A percentile compares a stretch with the other conserved stretches of the same genome.
phyloP scores from a whole-genome alignment of 1,140 invertebrate genomes.

The Macrosteles quadrilineatus region DNA sequence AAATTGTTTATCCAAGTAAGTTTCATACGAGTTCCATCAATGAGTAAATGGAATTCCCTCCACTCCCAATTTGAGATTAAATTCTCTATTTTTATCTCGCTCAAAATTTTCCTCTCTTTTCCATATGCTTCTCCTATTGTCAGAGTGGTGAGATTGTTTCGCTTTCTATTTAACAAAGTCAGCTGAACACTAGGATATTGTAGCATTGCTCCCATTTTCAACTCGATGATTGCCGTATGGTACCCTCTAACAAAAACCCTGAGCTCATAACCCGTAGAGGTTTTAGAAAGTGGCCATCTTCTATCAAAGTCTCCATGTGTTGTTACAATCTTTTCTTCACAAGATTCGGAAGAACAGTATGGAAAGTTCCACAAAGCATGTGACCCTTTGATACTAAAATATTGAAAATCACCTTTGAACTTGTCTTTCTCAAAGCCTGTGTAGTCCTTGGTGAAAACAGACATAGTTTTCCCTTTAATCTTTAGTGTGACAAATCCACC shows the following conservation, averaged over 20 bases:
- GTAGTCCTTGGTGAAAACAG: slow-evolving; percentile 4
- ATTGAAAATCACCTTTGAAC: neutral
- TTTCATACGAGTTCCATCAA: neutral
- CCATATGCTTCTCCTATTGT: neutral
- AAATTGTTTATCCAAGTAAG: neutral
- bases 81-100: neutral
- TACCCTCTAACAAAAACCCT: slow-evolving; percentile 22
- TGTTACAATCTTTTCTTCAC: slow-evolving; percentile 19
- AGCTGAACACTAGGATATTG: slow-evolving; percentile 30
- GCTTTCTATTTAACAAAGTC: neutral
- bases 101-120: neutral
- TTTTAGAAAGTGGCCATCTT: slow-evolving; percentile 23
- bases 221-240: slow-evolving; percentile 6
- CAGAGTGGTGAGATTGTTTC: neutral
- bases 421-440: neutral
- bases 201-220: slow-evolving; percentile 3
- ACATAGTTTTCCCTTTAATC: slow-evolving; percentile 19
- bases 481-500: neutral
- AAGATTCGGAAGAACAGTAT: neutral
- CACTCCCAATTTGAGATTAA: neutral
- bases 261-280: neutral
- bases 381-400: slow-evolving; percentile 27
- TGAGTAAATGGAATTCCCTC: neutral
- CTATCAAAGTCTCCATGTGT: slow-evolving; percentile 14
- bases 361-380: slow-evolving; percentile 30